Percentiles rank a stretch among this genome's conserved stretches.
These are phyloP conservation scores for Rissa tridactyla DNA, from an alignment of 2,113 vertebrate genomes.

Conservation along the genomic window DNA sequence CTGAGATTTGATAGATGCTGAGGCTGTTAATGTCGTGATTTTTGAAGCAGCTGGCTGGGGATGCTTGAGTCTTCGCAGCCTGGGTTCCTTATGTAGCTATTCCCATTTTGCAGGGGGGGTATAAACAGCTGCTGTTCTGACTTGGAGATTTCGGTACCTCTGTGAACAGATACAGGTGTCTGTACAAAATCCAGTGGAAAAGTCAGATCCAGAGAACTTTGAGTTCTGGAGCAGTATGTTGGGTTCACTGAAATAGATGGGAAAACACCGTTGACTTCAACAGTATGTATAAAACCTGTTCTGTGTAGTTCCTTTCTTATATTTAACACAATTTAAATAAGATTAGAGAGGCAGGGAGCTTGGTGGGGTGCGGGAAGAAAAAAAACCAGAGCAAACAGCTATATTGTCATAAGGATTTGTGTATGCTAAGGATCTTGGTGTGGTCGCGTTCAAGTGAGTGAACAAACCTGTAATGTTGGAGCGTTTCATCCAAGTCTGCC, in stretches of 20 bases:
- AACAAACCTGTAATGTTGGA: not conserved
- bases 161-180: not conserved
- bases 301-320: not conserved
- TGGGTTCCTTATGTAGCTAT: not conserved
- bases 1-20: not conserved
- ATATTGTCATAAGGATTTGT: accelerated
- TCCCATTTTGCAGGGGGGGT: not conserved
- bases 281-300: not conserved
- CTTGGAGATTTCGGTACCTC: not conserved
- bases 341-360: not conserved
- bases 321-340: not conserved
- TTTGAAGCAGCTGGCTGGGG: not conserved
- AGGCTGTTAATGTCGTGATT: not conserved
- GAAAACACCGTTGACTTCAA: not conserved
- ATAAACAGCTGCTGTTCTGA: not conserved
- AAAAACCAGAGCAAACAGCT: not conserved
- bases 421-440: not conserved
- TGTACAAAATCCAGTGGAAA: not conserved
- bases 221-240: not conserved
- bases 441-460: not conserved
- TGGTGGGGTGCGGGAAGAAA: not conserved
- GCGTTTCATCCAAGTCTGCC: not conserved
- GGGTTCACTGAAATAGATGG: not conserved
- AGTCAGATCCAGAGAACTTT: not conserved
- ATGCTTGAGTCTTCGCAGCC: not conserved